A percentile compares a stretch with the other conserved stretches of the same genome.
phyloP scores from a whole-genome alignment of 2,888 invertebrate species.

The Mylabris sibirica region DNA sequence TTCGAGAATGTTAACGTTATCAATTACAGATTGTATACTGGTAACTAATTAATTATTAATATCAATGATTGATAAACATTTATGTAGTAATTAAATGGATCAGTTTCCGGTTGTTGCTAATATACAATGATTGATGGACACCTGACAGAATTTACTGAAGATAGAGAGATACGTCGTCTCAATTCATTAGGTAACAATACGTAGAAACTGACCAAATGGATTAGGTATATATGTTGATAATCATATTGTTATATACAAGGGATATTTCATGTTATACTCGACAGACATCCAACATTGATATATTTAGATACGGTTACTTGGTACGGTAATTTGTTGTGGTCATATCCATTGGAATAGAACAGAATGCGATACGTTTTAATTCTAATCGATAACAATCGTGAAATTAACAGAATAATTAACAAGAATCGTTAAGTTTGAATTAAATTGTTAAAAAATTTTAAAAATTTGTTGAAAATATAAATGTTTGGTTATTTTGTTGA shows the following conservation, averaged over 20 bases:
- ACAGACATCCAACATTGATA: conserved; percentile 20
- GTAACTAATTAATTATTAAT: conserved; percentile 28
- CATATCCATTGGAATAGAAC: conserved; percentile 18
- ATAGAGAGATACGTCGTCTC: conserved; percentile 20
- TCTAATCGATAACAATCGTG: background rate
- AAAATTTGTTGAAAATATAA: background rate
- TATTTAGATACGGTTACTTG: conserved; percentile 26
- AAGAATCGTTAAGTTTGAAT: background rate
- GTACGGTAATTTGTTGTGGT: conserved; percentile 23
- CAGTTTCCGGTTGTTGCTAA: conserved; percentile 29
- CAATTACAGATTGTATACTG: conserved; percentile 17
- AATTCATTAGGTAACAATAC: conserved; percentile 38
- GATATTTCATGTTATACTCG: background rate
- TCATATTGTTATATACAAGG: background rate
- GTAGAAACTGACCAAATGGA: conserved; percentile 30
- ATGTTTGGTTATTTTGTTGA: background rate
- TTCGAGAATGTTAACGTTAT: too few species aligned
- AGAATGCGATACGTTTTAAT: too few species aligned
- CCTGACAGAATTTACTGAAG: conserved; percentile 29
- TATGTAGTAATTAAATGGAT: conserved; percentile 33
- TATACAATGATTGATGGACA: conserved; percentile 43
- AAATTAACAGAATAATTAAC: background rate
- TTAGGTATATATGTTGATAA: conserved; percentile 28
- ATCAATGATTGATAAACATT: conserved; percentile 29
- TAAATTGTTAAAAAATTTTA: background rate